Percentiles rank a stretch among this genome's conserved stretches.
Evolutionary conservation across 2,113 vertebrate species (phyloP).

Genomic region (Sinocyclocheilus anshuiensis): DNA sequence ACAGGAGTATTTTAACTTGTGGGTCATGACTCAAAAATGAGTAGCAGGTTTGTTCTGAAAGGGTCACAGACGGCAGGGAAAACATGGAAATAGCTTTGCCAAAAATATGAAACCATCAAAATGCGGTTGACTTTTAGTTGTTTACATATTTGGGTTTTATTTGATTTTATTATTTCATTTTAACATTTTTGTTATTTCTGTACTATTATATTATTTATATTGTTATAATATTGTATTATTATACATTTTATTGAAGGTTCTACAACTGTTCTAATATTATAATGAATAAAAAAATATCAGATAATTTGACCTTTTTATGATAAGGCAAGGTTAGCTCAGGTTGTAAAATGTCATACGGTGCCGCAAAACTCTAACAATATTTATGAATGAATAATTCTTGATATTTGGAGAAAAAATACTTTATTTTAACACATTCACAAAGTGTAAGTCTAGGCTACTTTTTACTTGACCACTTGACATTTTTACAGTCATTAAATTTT

Average conservation of each 20-base stretch:
- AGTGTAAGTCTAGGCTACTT: neutral
- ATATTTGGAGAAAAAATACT: neutral
- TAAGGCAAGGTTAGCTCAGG: too few relatives aligned
- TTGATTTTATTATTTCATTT: too few relatives aligned
- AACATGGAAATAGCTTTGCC: neutral
- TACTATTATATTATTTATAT: too few relatives aligned
- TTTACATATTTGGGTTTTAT: neutral
- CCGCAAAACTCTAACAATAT: neutral
- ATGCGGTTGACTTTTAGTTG: neutral
- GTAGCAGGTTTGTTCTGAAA: neutral
- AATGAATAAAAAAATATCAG: neutral
- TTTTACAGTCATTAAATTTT: neutral
- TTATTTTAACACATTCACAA: neutral
- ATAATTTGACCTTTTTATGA: too few relatives aligned
- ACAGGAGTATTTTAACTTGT: neutral
- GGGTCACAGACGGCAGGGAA: neutral
- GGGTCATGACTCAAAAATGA: constrained; percentile 2
- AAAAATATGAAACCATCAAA: neutral
- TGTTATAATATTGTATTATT: too few relatives aligned
- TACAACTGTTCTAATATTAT: too few relatives aligned
- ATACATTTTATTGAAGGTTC: too few relatives aligned
- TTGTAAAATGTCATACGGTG: neutral
- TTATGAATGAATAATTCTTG: neutral
- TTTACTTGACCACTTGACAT: neutral
- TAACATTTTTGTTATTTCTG: too few relatives aligned